Evolutionary conservation across 2,797 vertebrate species (phyloP).

Genomic region (Hippoglossus hippoglossus): DNA sequence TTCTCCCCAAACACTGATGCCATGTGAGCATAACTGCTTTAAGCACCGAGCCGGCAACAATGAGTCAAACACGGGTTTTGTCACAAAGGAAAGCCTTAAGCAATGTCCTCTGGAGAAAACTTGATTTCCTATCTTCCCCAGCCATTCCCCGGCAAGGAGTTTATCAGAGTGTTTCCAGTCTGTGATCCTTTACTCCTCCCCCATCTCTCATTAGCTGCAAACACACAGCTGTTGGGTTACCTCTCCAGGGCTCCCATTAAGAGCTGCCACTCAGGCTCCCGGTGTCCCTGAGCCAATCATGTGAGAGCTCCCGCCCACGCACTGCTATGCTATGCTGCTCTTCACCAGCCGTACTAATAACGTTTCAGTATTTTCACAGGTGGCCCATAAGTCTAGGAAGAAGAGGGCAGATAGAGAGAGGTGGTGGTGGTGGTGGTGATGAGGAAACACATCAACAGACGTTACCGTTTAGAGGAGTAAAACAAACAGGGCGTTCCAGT

Average conservation of each 20-base stretch:
- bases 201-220: conserved; percentile 86
- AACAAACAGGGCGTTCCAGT: neutral
- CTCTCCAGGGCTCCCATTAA: conserved; percentile 87
- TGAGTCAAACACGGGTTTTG: conserved; percentile 69
- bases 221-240: conserved; percentile 85
- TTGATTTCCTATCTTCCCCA: conserved; percentile 72
- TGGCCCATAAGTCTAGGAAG: conserved; percentile 49
- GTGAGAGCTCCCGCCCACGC: conserved; percentile 76
- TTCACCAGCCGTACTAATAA: conserved; percentile 69
- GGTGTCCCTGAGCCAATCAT: conserved; percentile 80
- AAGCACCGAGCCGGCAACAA: conserved; percentile 66
- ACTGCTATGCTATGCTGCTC: conserved; percentile 44
- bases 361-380: conserved; percentile 69
- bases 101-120: conserved; percentile 76
- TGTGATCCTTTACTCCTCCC: conserved; percentile 81
- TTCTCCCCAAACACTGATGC: conserved; percentile 64
- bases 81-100: conserved; percentile 73
- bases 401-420: conserved; percentile 11
- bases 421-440: neutral
- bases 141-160: conserved; percentile 72
- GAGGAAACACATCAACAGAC: neutral
- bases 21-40: conserved; percentile 68
- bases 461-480: conserved; percentile 5
- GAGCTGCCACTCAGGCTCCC: conserved; percentile 80
- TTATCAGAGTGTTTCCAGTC: conserved; percentile 79